A percentile compares a stretch with the other conserved stretches of the same genome.
Conservation (phyloP, 2,113 vertebrate genomes). For the Solenodon paradoxus region DNA sequence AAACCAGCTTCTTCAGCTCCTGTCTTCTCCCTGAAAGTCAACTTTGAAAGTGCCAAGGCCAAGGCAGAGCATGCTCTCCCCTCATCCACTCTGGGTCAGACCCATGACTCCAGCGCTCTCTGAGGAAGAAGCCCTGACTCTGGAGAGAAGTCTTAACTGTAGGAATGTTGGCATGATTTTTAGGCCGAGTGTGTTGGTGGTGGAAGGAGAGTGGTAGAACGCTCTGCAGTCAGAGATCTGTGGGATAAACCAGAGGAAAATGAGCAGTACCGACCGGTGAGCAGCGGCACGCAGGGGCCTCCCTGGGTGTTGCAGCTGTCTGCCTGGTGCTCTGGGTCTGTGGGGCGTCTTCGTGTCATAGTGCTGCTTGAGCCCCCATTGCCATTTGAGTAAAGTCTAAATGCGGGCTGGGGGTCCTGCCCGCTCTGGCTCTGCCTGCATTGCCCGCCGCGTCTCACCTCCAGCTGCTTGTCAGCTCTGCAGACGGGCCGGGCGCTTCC, state of each 20-base stretch:
- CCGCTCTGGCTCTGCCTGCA: not conserved
- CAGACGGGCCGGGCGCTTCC: accelerated
- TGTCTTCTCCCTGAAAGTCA: not conserved
- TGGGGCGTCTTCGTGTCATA: not conserved
- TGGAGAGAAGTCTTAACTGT: not conserved
- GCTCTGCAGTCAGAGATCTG: not conserved
- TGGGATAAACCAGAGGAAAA: not conserved
- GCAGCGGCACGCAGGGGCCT: not conserved
- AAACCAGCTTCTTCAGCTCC: not conserved
- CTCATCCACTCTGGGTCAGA: not conserved
- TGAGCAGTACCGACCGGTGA: accelerated
- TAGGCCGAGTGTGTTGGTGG: not conserved
- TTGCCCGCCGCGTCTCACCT: accelerated
- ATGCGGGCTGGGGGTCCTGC: not conserved
- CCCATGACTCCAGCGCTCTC: not conserved
- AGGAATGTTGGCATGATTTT: not conserved
- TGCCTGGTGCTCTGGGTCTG: too few relatives aligned
- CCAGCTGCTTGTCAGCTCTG: accelerated
- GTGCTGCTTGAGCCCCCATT: not conserved
- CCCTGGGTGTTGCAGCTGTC: not conserved
- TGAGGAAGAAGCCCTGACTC: not conserved
- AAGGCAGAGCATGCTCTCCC: not conserved
- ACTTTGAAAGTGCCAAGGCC: not conserved
- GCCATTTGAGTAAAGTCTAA: not conserved
- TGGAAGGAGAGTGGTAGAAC: not conserved